Evolutionary conservation across 2,797 vertebrate species (phyloP).

Genomic region (Pseudochirops corinnae): DNA sequence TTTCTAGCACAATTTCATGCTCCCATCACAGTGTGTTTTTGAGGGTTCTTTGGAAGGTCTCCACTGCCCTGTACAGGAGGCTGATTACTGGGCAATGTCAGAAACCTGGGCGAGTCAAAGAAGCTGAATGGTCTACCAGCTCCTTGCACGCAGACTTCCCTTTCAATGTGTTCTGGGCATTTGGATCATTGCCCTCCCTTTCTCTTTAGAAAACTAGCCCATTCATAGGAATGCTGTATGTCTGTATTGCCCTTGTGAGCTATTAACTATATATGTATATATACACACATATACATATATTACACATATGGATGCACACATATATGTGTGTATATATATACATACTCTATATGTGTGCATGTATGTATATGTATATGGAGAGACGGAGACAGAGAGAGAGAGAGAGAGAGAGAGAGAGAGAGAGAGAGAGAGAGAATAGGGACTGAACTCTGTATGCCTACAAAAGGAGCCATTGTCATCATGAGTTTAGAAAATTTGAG

Average conservation of each 20-base stretch:
- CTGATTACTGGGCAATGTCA: background rate
- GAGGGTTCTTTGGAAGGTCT: conserved; percentile 28
- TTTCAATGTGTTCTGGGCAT: background rate
- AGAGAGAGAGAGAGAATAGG: background rate
- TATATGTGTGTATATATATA: too few relatives aligned
- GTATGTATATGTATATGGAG: background rate
- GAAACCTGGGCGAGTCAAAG: conserved; percentile 23
- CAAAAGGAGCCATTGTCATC: background rate
- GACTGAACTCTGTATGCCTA: background rate
- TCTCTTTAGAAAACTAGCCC: background rate
- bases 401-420: background rate
- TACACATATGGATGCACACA: too few relatives aligned
- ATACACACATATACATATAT: too few relatives aligned
- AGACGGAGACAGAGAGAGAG: background rate
- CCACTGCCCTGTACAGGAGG: background rate
- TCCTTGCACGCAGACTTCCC: conserved; percentile 1
- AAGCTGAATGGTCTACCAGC: background rate
- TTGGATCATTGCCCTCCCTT: background rate
- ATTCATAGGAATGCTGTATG: conserved; percentile 33
- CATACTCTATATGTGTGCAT: too few relatives aligned
- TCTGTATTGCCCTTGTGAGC: background rate
- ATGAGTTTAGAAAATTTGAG: background rate
- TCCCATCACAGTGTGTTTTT: conserved; percentile 46
- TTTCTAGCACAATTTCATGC: conserved; percentile 15
- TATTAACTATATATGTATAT: conserved; percentile 1